Evolutionary conservation across 2,888 invertebrate genomes (phyloP).

Genomic region (Callyntrura sp.): DNA sequence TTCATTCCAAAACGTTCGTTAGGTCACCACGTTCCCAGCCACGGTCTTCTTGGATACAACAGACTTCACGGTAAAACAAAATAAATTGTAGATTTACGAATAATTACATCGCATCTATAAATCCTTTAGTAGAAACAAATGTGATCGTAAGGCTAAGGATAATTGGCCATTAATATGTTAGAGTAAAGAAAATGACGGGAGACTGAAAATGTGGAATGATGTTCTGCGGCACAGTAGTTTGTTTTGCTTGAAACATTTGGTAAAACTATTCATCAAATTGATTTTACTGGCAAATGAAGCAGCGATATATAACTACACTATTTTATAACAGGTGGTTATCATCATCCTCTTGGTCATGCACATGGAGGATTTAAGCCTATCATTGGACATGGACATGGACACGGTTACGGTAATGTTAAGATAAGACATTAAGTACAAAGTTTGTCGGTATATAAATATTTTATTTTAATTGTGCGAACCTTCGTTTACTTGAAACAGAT

Average conservation of each 20-base stretch:
- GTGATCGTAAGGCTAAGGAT: too few relatives aligned
- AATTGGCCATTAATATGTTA: too few relatives aligned
- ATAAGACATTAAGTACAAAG: neutral
- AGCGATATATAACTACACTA: too few relatives aligned
- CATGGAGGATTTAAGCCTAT: slow-evolving; percentile 71
- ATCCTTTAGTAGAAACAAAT: too few relatives aligned
- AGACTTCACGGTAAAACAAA: slow-evolving; percentile 37
- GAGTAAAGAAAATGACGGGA: too few relatives aligned
- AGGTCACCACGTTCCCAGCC: slow-evolving; percentile 75
- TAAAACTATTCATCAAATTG: neutral
- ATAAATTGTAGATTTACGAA: neutral
- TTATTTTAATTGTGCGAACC: neutral
- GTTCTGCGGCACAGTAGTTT: neutral
- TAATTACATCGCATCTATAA: neutral
- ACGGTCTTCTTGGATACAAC: slow-evolving; percentile 63
- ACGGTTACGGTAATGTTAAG: neutral
- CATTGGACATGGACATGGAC: slow-evolving; percentile 52
- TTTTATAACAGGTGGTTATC: slow-evolving; percentile 14
- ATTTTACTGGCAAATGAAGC: too few relatives aligned
- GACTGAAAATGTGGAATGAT: too few relatives aligned
- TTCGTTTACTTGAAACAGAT: neutral
- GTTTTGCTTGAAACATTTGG: neutral
- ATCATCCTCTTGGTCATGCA: slow-evolving; percentile 60
- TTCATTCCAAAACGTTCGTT: neutral
- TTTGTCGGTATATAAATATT: neutral